These are phyloP conservation scores for Spodoptera littoralis DNA, from an alignment of 2,888 invertebrate species.

Conservation along the genomic window DNA sequence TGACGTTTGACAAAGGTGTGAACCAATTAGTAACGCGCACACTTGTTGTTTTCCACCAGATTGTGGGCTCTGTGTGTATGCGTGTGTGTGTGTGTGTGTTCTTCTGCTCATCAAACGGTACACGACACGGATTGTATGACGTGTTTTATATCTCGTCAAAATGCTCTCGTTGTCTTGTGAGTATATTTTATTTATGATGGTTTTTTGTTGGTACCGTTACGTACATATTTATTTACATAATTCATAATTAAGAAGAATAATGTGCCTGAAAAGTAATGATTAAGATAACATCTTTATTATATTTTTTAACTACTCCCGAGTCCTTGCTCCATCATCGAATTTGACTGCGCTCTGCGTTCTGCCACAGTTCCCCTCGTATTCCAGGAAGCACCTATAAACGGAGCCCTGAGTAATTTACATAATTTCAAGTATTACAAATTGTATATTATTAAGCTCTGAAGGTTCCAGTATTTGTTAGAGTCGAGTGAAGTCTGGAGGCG, in stretches of 20 bases:
- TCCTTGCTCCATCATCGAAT: not conserved
- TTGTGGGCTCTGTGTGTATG: conserved; percentile 1
- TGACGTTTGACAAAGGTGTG: conserved; percentile 50
- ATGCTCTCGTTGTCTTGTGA: conserved; percentile 4
- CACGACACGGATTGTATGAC: conserved; percentile 20
- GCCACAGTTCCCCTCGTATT: conserved; percentile 22
- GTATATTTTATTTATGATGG: not conserved
- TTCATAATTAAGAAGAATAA: too few relatives aligned
- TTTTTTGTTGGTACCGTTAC: too few relatives aligned
- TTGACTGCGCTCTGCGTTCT: conserved; percentile 3
- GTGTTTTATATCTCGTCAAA: conserved; percentile 15
- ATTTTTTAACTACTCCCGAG: too few relatives aligned
- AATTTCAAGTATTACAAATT: conserved; percentile 48
- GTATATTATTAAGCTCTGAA: conserved; percentile 34
- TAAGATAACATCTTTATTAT: too few relatives aligned
- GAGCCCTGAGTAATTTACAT: conserved; percentile 33
- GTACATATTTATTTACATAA: too few relatives aligned
- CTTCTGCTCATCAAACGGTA: conserved; percentile 35
- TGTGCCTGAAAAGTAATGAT: too few relatives aligned
- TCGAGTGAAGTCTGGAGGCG: conserved; percentile 14
- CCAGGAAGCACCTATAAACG: conserved; percentile 40
- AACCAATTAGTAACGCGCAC: conserved; percentile 46
- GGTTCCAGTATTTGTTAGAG: conserved; percentile 22
- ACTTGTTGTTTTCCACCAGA: conserved; percentile 30
- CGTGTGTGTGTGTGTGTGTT: conserved; percentile 2